Evolutionary conservation across 2,797 vertebrate species (phyloP).

Genomic region (Austrolebias charrua): DNA sequence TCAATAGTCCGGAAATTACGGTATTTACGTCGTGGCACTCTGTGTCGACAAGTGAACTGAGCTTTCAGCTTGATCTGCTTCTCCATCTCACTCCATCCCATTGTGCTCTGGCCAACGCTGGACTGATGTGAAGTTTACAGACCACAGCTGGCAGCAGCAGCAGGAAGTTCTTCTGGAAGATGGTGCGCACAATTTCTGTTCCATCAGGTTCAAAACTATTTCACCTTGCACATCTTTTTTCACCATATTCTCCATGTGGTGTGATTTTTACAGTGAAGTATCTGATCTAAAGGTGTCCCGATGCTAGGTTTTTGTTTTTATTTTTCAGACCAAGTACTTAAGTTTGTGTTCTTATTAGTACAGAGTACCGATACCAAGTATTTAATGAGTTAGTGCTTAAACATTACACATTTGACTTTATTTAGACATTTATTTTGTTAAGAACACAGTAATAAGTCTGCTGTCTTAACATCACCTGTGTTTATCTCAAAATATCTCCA

Average conservation of each 20-base stretch:
- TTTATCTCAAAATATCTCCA: no score
- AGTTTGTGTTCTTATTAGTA: no score
- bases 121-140: slow-evolving; percentile 48
- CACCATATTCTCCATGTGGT: neutral
- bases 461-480: no score
- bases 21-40: neutral
- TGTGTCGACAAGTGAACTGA: slow-evolving; percentile 9
- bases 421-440: no score
- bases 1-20: no score
- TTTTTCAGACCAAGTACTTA: no score
- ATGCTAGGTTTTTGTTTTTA: no score
- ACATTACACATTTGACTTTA: no score
- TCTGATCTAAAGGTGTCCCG: no score
- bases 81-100: slow-evolving; percentile 54
- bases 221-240: neutral
- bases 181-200: slow-evolving; percentile 44
- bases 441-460: no score
- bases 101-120: slow-evolving; percentile 48
- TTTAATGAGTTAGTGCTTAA: no score
- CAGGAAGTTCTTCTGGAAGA: slow-evolving; percentile 55
- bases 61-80: slow-evolving; percentile 45
- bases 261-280: slow-evolving; percentile 4
- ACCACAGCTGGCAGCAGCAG: slow-evolving; percentile 36
- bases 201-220: slow-evolving; percentile 2
- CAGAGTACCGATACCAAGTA: no score